Base-by-base conservation (phyloP, 2,113 vertebrate genomes). In the Phylloscopus whistleri region DNA sequence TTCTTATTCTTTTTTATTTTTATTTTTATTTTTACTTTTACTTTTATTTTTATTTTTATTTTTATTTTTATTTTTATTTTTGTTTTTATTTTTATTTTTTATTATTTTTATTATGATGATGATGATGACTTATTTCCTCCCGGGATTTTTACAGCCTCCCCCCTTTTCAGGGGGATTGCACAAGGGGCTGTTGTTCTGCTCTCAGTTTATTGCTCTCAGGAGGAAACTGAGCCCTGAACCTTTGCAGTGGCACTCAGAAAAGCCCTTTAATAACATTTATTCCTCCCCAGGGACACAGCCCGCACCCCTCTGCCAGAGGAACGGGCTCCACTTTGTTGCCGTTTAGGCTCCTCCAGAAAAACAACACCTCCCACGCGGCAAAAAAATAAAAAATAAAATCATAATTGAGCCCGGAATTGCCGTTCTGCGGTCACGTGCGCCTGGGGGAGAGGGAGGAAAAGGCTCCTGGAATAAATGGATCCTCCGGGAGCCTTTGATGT, bases 131-230 rank as follows among this genome's bases (percentile, higher is more conserved):
- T 63, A 44, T 89, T 93, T 95, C 87, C 81, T 93, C 84, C 26
- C 73, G 3, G 63, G 4, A 5, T 51, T 91, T 52, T 80, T 20
- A 37, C 68, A 31, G 11, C 63, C 75, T 26, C 30, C 66, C 58
- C 18, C 7, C 14, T 79, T 79, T 63, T 14, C 17, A n/a, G 58
- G 83, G 53, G 55, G 60, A 8, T 18, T 31, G 82, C 88, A 92
- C 91, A 82, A 85, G 95, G 86, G 56, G 85, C 82, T 58, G 46
- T 23, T 88, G 85, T 55, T 82, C 56, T 30, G 66, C n/a, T n/a
- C n/a, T n/a, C 48, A 9, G 44, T 93, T 92, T 74, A 81, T 76
- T 59, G 69, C 78, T 62, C 88, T 67, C 82, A 39, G 19, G 59
- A 90, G 93, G 89, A 35, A 90, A 18, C 56, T 24, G 62, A 87